Evolutionary conservation across 2,113 vertebrate species (phyloP), one percentile per base, ranked within the genome.

Genomic region (Agapornis roseicollis): DNA sequence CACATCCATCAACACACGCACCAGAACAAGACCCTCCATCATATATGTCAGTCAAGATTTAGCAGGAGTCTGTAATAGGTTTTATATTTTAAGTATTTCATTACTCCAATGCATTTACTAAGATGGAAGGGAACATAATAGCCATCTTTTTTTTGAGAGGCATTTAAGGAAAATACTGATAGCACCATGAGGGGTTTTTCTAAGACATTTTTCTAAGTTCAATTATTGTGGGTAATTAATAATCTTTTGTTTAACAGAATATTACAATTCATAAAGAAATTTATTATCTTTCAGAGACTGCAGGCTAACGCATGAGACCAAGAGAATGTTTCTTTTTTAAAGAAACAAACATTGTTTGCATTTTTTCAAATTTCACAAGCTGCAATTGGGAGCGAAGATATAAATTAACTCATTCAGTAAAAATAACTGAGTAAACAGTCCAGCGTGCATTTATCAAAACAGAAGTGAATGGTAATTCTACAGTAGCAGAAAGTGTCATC

Each of bases 161-260:
- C 47, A 68, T 93, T 90, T 92, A 84, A 20, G 0, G 42, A 83
- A 65, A 73, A 80, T 60, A 61, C 47, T 84, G 77, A 88, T 69
- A 65, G 65, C 83, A 56, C 11, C 35, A 79, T 49, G 47, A 84
- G 49, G 70, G 72, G 15, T 29, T 69, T 80, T 71, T 60, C 53
- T 2, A 86, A 65, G 80, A n/a, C 86, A 78, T 76, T 93, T 85
- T 87, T 87, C 53, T 69, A 84, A 58, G 86, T 73, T 92, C 83
- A 92, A 72, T 91, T 96, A 85, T 35, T 93, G 49, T 73, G 37
- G 46, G 70, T 35, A 94, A 93, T 90, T 95, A 95, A 93, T 94
- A 94, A 94, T 92, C 56, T 94, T 94, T 87, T 94, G 72, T 83
- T 77, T 79, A 84, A 86, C 31, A 58, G 37, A 92, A 82, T 81